Percentiles rank a stretch among this genome's conserved stretches.
These are phyloP conservation scores for Aphyosemion australe DNA, from an alignment of 2,113 vertebrate species.

Conservation along the genomic window DNA sequence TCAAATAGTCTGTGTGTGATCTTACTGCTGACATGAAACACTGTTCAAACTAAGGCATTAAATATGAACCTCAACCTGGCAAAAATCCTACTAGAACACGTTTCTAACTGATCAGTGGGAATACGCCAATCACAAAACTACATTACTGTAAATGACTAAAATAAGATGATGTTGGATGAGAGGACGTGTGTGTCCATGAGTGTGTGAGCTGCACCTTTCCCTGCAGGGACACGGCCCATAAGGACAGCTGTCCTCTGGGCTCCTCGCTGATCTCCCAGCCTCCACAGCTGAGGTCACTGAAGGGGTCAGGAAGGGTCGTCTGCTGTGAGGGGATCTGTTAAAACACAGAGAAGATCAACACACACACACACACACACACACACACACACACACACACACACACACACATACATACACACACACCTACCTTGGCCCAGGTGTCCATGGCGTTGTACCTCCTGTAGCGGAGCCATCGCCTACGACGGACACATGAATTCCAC, in stretches of 20 bases:
- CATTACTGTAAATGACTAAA: too few relatives aligned
- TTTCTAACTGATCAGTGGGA: too few relatives aligned
- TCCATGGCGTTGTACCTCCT: conserved; percentile 92
- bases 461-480: conserved; percentile 93
- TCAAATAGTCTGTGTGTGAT: too few relatives aligned
- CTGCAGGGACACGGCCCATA: conserved; percentile 94
- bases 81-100: too few relatives aligned
- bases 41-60: too few relatives aligned
- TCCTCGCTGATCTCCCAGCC: conserved; percentile 94
- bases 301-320: conserved; percentile 86
- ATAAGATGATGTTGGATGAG: too few relatives aligned
- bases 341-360: neutral
- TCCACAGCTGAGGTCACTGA: conserved; percentile 92
- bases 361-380: conserved; percentile 54
- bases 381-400: too few relatives aligned
- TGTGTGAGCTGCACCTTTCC: conserved; percentile 83
- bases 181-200: too few relatives aligned
- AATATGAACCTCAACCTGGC: too few relatives aligned
- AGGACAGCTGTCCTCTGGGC: conserved; percentile 85
- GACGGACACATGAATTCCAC: conserved; percentile 97
- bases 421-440: conserved; percentile 88
- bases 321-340: conserved; percentile 85
- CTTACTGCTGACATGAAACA: too few relatives aligned
- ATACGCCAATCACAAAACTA: too few relatives aligned
- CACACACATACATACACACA: too few relatives aligned